Percentiles rank a stretch among this genome's conserved stretches.
Evolutionary conservation across 2,888 invertebrate species (phyloP).

Genomic region (Tricholauxania praeusta): DNA sequence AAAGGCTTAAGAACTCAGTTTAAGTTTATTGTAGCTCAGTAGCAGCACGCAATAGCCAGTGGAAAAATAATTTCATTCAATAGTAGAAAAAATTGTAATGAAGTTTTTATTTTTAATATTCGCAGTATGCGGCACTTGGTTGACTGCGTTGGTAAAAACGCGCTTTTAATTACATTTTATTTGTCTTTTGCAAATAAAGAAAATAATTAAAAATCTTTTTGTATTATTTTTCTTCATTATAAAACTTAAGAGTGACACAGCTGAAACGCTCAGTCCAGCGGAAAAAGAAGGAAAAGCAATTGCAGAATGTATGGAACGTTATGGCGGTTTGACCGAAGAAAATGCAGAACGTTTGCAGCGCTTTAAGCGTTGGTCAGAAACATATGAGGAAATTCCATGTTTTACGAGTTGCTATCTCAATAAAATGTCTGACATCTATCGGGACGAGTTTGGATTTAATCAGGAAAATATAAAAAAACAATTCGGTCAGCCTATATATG

Average conservation of each 20-base stretch:
- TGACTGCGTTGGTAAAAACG: too few species aligned
- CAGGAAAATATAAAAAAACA: conserved; percentile 46
- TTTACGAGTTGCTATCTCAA: conserved; percentile 59
- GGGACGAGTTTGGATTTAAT: conserved; percentile 53
- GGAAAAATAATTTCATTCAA: too few species aligned
- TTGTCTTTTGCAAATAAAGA: too few species aligned
- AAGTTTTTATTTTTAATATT: too few species aligned
- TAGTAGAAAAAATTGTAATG: too few species aligned
- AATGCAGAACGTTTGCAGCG: conserved; percentile 54
- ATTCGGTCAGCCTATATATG: conserved; percentile 56
- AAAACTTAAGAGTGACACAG: conserved; percentile 8
- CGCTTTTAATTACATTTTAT: too few species aligned
- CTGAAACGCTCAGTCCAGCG: conserved; percentile 19
- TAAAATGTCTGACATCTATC: conserved; percentile 58
- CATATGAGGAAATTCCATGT: conserved; percentile 59
- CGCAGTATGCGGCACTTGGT: too few species aligned
- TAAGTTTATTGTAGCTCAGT: too few species aligned
- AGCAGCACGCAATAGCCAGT: too few species aligned
- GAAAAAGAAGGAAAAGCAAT: conserved; percentile 50
- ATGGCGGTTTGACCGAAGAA: conserved; percentile 53
- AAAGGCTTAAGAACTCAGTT: too few species aligned
- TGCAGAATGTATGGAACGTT: conserved; percentile 52
- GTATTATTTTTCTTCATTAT: background rate
- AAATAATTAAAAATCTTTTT: too few species aligned
- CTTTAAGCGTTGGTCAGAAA: conserved; percentile 57